phyloP scores from a whole-genome alignment of 2,113 vertebrate genomes.

The Osmerus eperlanus region DNA sequence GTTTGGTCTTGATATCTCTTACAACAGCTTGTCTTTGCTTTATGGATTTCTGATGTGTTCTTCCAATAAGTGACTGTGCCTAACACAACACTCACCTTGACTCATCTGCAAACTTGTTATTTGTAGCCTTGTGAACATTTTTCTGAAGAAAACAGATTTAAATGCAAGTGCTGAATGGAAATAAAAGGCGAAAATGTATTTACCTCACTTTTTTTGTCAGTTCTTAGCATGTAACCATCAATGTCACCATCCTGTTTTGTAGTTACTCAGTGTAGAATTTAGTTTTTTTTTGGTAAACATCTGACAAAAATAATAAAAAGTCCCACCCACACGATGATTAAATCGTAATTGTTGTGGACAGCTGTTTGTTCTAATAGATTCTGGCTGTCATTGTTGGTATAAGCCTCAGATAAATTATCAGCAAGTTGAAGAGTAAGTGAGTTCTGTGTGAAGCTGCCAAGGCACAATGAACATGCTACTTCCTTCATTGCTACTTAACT shows the following conservation, averaged over 20 bases:
- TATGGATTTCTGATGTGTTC: constrained; percentile 74
- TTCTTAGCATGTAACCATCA: too few species aligned
- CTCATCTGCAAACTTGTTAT: constrained; percentile 33
- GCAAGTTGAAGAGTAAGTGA: constrained; percentile 56
- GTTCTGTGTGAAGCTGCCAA: constrained; percentile 51
- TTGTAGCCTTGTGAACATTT: constrained; percentile 23
- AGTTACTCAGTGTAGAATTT: not conserved
- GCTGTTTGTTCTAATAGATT: constrained; percentile 70
- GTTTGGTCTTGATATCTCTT: constrained; percentile 81
- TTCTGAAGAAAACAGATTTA: constrained; percentile 9
- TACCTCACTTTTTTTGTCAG: too few species aligned
- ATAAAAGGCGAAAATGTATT: too few species aligned
- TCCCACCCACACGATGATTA: constrained; percentile 49
- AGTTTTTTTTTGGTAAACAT: constrained; percentile 36
- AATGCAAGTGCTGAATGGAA: too few species aligned
- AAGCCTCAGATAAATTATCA: constrained; percentile 64
- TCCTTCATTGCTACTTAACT: not conserved
- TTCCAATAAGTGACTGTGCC: constrained; percentile 76
- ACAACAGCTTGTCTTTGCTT: constrained; percentile 77
- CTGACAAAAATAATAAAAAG: constrained; percentile 11
- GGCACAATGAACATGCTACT: not conserved
- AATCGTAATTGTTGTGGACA: constrained; percentile 65
- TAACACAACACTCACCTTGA: constrained; percentile 70
- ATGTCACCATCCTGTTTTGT: not conserved
- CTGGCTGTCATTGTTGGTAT: constrained; percentile 63